Conservation (phyloP, 2,888 invertebrate genomes). For the Acleris holmiana region DNA sequence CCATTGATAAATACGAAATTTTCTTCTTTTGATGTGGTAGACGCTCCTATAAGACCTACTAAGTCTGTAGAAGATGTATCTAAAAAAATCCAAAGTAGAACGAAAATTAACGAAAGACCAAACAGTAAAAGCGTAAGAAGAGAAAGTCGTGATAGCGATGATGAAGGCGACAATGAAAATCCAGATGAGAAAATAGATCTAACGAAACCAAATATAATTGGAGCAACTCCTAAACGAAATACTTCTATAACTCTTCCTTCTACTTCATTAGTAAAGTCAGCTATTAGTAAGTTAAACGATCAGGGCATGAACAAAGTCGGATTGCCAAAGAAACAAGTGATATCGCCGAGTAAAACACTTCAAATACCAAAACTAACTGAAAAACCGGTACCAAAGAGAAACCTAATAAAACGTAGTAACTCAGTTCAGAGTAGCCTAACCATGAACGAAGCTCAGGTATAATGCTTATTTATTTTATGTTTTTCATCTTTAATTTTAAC, state of each 20-base stretch:
- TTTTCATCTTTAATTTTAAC: conserved; percentile 43
- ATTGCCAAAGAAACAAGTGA: conserved; percentile 74
- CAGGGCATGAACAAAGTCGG: conserved; percentile 70
- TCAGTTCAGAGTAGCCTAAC: conserved; percentile 73
- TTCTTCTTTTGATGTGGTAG: conserved; percentile 62
- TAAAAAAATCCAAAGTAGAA: conserved; percentile 45
- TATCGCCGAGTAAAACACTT: conserved; percentile 74
- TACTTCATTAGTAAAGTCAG: conserved; percentile 75
- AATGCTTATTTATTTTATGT: conserved; percentile 60
- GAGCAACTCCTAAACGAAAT: conserved; percentile 73
- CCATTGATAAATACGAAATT: conserved; percentile 68
- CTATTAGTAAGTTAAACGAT: conserved; percentile 71
- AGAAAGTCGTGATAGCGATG: conserved; percentile 45
- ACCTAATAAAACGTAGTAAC: conserved; percentile 71
- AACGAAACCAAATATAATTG: conserved; percentile 75
- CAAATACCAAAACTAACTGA: conserved; percentile 81
- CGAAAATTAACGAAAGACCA: conserved; percentile 40
- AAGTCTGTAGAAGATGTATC: conserved; percentile 70
- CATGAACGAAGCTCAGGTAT: conserved; percentile 74
- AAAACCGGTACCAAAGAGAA: conserved; percentile 79
- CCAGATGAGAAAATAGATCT: conserved; percentile 45
- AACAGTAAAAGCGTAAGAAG: conserved; percentile 45
- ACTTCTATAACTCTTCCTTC: conserved; percentile 67
- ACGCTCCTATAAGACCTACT: conserved; percentile 66
- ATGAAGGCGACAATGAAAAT: conserved; percentile 43